phyloP scores from a whole-genome alignment of 2,797 vertebrate species.

The Euphonia xanthogaster region DNA sequence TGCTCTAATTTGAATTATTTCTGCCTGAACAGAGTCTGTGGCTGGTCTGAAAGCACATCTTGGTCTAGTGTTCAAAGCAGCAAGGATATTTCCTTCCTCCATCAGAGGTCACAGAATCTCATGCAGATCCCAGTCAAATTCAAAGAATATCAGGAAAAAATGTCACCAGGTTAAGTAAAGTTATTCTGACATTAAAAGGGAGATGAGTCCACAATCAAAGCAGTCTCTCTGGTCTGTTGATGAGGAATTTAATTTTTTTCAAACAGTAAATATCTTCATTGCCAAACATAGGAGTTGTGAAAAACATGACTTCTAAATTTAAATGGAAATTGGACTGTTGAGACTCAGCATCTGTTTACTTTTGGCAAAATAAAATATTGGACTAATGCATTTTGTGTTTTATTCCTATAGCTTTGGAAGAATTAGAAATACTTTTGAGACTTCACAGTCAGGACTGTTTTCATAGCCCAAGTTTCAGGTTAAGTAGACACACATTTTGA shows the following conservation, averaged over 20 bases:
- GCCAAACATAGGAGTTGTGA: neutral
- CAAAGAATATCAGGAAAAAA: neutral
- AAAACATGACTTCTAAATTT: constrained; percentile 7
- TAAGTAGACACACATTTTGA: neutral
- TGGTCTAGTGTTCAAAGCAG: neutral
- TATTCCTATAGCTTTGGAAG: neutral
- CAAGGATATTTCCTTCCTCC: neutral
- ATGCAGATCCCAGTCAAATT: neutral
- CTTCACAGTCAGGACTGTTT: neutral
- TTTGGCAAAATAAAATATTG: neutral
- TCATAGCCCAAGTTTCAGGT: neutral
- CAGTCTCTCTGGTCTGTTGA: neutral
- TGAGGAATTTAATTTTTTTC: neutral
- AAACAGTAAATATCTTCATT: neutral
- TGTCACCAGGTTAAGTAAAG: neutral
- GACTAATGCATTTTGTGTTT: neutral
- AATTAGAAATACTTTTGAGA: neutral
- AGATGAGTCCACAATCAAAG: neutral
- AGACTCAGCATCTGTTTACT: neutral
- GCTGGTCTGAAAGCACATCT: neutral
- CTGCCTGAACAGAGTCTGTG: neutral
- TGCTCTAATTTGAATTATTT: neutral
- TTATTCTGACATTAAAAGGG: neutral
- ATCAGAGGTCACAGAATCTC: neutral
- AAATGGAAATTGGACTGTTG: neutral